These are phyloP conservation scores for Eurytoma adleriae DNA, from an alignment of 2,888 invertebrate species.

Conservation along the genomic window DNA sequence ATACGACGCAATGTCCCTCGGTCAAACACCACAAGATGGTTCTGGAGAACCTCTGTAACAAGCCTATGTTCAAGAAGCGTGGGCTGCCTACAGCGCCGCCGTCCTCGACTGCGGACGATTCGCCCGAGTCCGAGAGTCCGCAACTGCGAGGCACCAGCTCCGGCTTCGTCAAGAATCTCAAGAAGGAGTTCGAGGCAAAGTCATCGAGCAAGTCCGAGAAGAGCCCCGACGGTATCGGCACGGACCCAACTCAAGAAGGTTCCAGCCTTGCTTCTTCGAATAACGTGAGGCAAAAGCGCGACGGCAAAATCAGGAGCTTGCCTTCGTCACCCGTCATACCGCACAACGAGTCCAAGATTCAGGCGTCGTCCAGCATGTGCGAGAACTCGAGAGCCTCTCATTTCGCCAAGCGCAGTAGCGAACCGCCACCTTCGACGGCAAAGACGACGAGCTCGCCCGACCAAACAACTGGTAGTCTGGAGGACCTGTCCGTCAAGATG, in stretches of 20 bases:
- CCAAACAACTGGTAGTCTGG: constrained; percentile 72
- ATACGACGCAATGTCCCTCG: constrained; percentile 77
- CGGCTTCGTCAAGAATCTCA: constrained; percentile 90
- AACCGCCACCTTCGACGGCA: constrained; percentile 49
- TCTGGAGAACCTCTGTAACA: constrained; percentile 76
- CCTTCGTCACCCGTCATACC: constrained; percentile 81
- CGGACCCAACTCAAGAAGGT: constrained; percentile 75
- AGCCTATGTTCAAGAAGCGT: constrained; percentile 71
- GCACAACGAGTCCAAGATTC: constrained; percentile 75
- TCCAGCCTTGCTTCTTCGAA: constrained; percentile 72
- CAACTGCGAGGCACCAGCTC: constrained; percentile 75
- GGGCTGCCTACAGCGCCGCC: constrained; percentile 66
- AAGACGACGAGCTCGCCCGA: constrained; percentile 14
- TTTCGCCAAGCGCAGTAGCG: constrained; percentile 54
- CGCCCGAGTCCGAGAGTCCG: constrained; percentile 69
- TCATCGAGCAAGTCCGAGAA: constrained; percentile 73
- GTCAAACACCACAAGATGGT: constrained; percentile 78
- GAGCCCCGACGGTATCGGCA: constrained; percentile 66
- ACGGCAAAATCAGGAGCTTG: constrained; percentile 70
- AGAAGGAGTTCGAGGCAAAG: constrained; percentile 93
- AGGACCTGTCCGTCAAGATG: constrained; percentile 85
- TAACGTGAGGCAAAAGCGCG: constrained; percentile 65
- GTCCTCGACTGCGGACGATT: constrained; percentile 67
- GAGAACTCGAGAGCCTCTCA: constrained; percentile 58
- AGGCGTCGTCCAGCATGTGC: constrained; percentile 63